These are phyloP conservation scores for Amorpha juglandis DNA, from an alignment of 2,888 invertebrate genomes.

Conservation along the genomic window DNA sequence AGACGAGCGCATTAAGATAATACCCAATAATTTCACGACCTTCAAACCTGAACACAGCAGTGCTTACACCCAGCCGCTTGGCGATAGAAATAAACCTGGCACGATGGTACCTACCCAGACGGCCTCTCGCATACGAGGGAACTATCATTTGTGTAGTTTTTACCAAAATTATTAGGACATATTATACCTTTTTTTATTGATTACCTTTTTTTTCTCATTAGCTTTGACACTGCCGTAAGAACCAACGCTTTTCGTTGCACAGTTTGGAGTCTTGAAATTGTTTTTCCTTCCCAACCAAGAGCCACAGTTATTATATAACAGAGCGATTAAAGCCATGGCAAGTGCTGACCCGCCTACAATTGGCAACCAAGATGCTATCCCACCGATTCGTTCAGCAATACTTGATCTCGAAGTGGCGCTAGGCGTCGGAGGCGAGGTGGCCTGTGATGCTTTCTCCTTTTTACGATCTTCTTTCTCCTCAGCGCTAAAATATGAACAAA, in stretches of 20 bases:
- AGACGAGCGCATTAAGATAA: too few relatives aligned
- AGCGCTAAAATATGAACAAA: constrained; percentile 42
- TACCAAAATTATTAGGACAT: too few relatives aligned
- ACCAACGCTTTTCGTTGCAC: not conserved
- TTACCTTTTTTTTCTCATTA: constrained; percentile 14
- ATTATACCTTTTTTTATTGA: not conserved
- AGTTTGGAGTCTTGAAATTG: not conserved
- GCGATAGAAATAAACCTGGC: too few relatives aligned
- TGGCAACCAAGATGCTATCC: constrained; percentile 38
- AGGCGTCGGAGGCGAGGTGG: not conserved
- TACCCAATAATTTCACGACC: too few relatives aligned
- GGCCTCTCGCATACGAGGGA: too few relatives aligned
- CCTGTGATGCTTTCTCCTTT: constrained; percentile 28
- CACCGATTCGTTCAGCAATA: not conserved
- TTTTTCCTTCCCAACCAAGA: constrained; percentile 9
- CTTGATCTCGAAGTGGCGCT: not conserved
- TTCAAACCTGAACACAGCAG: too few relatives aligned
- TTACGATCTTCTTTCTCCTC: constrained; percentile 46
- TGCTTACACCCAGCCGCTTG: too few relatives aligned
- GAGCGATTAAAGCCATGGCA: constrained; percentile 33
- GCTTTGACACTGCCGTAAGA: not conserved
- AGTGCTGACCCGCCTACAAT: constrained; percentile 41
- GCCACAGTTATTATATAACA: constrained; percentile 28
- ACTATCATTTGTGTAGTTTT: too few relatives aligned
- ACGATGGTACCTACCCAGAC: too few relatives aligned